A percentile compares a stretch with the other conserved stretches of the same genome.
phyloP scores from a whole-genome alignment of 2,113 vertebrate genomes.

The Martes martes region DNA sequence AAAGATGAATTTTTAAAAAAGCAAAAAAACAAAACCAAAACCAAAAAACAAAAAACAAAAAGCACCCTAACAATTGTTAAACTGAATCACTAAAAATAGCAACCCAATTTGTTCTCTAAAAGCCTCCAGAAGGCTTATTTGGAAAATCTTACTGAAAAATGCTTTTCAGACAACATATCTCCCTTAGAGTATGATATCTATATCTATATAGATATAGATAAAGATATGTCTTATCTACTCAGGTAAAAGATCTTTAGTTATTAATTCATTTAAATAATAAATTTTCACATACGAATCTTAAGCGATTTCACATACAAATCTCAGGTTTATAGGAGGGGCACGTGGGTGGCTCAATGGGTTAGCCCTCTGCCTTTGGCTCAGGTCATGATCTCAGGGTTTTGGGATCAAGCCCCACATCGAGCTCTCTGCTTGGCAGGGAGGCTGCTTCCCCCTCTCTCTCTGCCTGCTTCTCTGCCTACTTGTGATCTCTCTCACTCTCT shows the following conservation, averaged over 20 bases:
- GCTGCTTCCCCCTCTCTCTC: too few species aligned
- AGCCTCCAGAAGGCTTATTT: background rate
- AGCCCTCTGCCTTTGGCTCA: too few species aligned
- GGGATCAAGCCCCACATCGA: too few species aligned
- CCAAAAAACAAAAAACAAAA: background rate
- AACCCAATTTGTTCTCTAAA: conserved; percentile 36
- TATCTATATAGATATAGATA: too few species aligned
- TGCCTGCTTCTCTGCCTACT: too few species aligned
- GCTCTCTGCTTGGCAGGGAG: too few species aligned
- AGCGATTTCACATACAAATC: background rate
- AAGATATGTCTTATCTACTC: background rate
- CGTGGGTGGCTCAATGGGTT: too few species aligned
- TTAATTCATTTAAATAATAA: background rate
- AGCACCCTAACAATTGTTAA: conserved; percentile 14
- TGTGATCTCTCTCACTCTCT: too few species aligned
- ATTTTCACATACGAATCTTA: background rate
- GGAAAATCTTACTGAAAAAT: background rate
- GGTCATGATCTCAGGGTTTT: too few species aligned
- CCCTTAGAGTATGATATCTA: background rate
- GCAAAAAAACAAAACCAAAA: too few species aligned
- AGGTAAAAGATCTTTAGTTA: background rate
- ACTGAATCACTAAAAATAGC: conserved; percentile 27
- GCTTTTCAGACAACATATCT: background rate
- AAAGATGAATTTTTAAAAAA: background rate
- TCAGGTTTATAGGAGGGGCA: too few species aligned